phyloP scores from a whole-genome alignment of 2,888 invertebrate species.

The Icerya purchasi region DNA sequence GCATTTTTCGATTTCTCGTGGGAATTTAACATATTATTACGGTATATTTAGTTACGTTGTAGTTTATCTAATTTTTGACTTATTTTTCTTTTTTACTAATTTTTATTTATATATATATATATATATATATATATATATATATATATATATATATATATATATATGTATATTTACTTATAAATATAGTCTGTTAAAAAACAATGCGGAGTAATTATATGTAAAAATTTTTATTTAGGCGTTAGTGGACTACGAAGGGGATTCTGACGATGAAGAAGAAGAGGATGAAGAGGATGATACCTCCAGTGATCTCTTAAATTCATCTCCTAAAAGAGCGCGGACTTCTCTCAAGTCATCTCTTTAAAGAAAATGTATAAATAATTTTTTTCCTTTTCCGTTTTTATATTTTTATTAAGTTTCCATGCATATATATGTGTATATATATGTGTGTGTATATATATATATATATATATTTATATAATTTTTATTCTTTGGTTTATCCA shows the following conservation, averaged over 20 bases:
- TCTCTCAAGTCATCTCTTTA: conserved; percentile 11
- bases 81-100: no score
- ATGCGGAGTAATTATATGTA: no score
- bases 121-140: not conserved
- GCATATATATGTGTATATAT: not conserved
- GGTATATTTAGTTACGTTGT: no score
- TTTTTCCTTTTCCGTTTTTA: not conserved
- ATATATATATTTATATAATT: no score
- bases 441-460: not conserved
- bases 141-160: conserved; percentile 3
- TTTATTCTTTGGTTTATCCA: no score
- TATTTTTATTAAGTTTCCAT: not conserved
- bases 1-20: no score
- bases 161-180: not conserved
- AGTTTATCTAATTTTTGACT: no score
- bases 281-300: conserved; percentile 25
- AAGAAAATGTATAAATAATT: conserved; percentile 10
- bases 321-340: no score
- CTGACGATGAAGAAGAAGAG: conserved; percentile 79
- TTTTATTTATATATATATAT: no score
- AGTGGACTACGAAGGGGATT: conserved; percentile 94
- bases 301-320: no score
- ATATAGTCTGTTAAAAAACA: no score
- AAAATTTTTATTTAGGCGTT: conserved; percentile 30
- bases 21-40: no score